Evolutionary conservation across 2,797 vertebrate species (phyloP).

Genomic region (Lacerta viridis): DNA sequence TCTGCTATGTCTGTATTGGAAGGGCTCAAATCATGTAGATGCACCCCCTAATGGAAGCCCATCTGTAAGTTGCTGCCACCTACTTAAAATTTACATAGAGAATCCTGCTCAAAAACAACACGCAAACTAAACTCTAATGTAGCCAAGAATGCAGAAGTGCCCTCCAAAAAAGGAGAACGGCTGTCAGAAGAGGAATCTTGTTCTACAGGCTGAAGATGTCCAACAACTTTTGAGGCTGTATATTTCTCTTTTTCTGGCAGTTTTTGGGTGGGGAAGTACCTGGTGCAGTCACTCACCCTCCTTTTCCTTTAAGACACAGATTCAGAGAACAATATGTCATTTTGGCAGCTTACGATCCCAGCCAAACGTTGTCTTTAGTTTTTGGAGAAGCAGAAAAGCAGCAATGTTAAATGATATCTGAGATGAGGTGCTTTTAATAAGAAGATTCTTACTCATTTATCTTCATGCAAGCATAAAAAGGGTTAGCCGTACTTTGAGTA

Average conservation of each 20-base stretch:
- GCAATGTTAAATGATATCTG: neutral
- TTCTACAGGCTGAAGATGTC: slow-evolving; percentile 76
- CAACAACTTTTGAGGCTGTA: slow-evolving; percentile 66
- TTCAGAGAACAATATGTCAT: slow-evolving; percentile 18
- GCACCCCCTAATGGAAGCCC: neutral
- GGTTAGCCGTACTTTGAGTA: too few relatives aligned
- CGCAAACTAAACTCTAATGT: slow-evolving; percentile 68
- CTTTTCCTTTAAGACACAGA: slow-evolving; percentile 41
- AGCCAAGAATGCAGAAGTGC: slow-evolving; percentile 89
- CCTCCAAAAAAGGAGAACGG: slow-evolving; percentile 66
- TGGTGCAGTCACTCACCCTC: slow-evolving; percentile 48
- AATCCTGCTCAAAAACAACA: slow-evolving; percentile 60
- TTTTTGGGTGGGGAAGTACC: slow-evolving; percentile 68
- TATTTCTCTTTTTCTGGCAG: slow-evolving; percentile 69
- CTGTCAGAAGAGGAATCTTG: slow-evolving; percentile 82
- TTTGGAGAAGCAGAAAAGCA: neutral
- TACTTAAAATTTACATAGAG: slow-evolving; percentile 21
- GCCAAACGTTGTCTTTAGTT: slow-evolving; percentile 14
- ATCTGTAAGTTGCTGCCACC: neutral
- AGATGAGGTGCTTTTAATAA: neutral
- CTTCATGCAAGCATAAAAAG: neutral
- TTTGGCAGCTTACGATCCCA: neutral
- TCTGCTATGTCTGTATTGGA: neutral
- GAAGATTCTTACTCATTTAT: neutral
- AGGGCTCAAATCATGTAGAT: neutral